Conservation (phyloP, 2,797 vertebrate species). For the Phataginus tetradactyla region DNA sequence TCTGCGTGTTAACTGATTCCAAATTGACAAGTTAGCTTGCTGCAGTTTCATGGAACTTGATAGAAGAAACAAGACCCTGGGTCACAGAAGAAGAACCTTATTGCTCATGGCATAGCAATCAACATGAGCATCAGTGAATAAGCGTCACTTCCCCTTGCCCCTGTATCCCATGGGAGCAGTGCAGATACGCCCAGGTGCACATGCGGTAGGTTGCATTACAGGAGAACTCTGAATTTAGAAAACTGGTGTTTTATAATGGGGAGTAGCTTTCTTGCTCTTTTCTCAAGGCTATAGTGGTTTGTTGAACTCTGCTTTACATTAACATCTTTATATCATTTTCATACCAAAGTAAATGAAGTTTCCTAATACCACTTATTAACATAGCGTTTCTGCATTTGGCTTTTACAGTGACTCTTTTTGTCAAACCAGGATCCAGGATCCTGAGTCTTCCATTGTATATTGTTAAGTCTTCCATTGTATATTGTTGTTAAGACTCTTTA, state of each 20-base stretch:
- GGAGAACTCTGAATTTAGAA: background rate
- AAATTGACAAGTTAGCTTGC: background rate
- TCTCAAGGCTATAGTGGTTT: background rate
- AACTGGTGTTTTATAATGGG: background rate
- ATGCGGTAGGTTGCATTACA: background rate
- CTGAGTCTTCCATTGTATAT: background rate
- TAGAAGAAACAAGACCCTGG: background rate
- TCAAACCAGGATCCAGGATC: background rate
- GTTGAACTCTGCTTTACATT: background rate
- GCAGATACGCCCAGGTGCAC: background rate
- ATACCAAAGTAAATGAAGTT: background rate
- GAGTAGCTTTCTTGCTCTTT: background rate
- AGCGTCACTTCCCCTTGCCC: background rate
- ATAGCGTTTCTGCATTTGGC: background rate
- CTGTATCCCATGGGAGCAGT: background rate
- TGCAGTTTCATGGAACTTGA: background rate
- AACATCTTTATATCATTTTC: background rate
- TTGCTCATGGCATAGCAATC: background rate
- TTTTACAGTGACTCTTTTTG: background rate
- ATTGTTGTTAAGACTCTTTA: background rate
- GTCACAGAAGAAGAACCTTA: background rate
- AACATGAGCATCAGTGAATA: too few relatives aligned
- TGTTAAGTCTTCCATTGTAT: background rate
- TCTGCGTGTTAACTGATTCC: background rate
- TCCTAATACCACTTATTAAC: background rate